A percentile compares a stretch with the other conserved stretches of the same genome.
These are phyloP conservation scores for Drosophila mayri DNA, from an alignment of 1,140 invertebrate species.

Conservation along the genomic window DNA sequence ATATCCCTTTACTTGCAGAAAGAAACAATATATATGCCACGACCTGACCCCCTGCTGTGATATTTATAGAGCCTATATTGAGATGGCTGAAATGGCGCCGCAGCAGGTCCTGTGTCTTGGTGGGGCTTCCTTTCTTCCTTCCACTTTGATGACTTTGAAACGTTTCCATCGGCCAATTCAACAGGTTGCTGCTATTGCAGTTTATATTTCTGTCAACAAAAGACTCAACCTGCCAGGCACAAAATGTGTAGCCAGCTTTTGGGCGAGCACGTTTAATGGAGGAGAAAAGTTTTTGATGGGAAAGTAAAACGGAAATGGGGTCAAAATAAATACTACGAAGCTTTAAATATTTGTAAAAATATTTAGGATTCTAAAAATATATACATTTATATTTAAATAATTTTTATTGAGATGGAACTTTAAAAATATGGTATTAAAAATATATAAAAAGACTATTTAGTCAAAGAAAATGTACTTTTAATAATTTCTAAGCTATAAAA, in stretches of 20 bases:
- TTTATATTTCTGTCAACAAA: constrained; percentile 22
- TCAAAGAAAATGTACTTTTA: too few relatives aligned
- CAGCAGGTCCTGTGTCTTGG: constrained; percentile 5
- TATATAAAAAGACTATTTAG: too few relatives aligned
- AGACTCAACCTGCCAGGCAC: background rate
- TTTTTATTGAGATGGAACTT: background rate
- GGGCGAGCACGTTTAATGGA: constrained; percentile 28
- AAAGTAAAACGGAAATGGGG: background rate
- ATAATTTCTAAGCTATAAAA: background rate
- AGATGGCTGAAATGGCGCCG: constrained; percentile 17
- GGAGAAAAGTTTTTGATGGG: constrained; percentile 4
- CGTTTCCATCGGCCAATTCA: constrained; percentile 12
- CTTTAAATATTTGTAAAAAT: background rate
- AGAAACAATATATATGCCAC: background rate
- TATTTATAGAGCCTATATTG: constrained; percentile 47
- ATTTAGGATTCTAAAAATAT: too few relatives aligned
- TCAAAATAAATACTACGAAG: background rate
- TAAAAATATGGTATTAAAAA: background rate
- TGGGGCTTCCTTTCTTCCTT: constrained; percentile 5
- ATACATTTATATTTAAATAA: too few relatives aligned
- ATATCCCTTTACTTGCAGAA: background rate
- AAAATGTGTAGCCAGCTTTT: constrained; percentile 49
- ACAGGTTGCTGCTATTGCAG: background rate
- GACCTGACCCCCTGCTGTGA: constrained; percentile 22
- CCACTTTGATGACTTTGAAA: constrained; percentile 23